A percentile compares a stretch with the other conserved stretches of the same genome.
phyloP scores from a whole-genome alignment of 2,888 invertebrate species.

The Colostygia pectinataria region DNA sequence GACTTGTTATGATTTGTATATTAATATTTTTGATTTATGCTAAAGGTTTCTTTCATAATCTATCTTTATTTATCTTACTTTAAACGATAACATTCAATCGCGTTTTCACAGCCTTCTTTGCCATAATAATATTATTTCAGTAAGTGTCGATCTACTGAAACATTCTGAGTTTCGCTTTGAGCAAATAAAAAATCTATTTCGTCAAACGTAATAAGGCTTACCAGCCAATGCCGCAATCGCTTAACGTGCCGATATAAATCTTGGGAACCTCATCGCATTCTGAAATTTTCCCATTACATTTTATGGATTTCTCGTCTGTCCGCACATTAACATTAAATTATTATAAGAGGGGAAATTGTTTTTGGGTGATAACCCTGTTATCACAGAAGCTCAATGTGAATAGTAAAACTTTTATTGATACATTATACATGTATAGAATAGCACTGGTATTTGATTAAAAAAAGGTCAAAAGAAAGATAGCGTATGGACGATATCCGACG shows the following conservation, averaged over 20 bases:
- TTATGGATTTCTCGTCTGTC: constrained; percentile 75
- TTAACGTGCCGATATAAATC: constrained; percentile 69
- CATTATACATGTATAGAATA: no score
- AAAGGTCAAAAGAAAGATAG: no score
- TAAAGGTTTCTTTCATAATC: no score
- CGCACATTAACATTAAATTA: constrained; percentile 78
- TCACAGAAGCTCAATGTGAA: constrained; percentile 28
- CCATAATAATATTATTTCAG: no score
- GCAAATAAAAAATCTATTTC: constrained; percentile 37
- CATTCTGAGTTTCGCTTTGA: constrained; percentile 10
- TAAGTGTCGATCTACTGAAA: background rate
- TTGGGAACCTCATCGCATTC: constrained; percentile 63
- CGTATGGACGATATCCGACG: no score
- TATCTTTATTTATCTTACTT: no score
- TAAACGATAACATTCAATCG: no score
- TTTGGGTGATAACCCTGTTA: constrained; percentile 33
- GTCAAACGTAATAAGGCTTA: constrained; percentile 44
- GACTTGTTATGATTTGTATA: no score
- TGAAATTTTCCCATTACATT: constrained; percentile 76
- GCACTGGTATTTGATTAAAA: no score
- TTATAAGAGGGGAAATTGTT: constrained; percentile 65
- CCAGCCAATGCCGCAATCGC: constrained; percentile 51
- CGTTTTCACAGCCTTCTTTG: no score
- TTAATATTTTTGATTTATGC: no score
- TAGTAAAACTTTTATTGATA: constrained; percentile 16